Conservation (phyloP, 2,888 invertebrate genomes). For the Ochlodes sylvanus region DNA sequence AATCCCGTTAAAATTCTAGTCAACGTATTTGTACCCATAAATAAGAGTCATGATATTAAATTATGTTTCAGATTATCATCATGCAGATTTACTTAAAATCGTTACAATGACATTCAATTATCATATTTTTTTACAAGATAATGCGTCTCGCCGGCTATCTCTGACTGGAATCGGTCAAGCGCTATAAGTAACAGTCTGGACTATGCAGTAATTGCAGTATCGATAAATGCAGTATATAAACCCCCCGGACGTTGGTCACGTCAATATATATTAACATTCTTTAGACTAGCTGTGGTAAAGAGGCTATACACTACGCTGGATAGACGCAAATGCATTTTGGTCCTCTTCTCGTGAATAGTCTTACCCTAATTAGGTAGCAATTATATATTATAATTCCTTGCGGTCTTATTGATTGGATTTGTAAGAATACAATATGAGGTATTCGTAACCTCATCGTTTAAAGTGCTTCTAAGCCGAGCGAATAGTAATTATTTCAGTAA, state of each 20-base stretch:
- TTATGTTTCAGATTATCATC: not conserved
- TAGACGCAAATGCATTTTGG: not conserved
- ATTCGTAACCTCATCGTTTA: not conserved
- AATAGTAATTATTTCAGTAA: too few relatives aligned
- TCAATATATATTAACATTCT: slow-evolving; percentile 30
- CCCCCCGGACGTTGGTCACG: slow-evolving; percentile 10
- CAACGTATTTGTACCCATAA: not conserved
- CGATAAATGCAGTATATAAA: slow-evolving; percentile 14
- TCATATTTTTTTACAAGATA: slow-evolving; percentile 8
- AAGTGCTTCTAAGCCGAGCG: too few relatives aligned
- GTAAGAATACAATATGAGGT: not conserved
- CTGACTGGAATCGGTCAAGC: slow-evolving; percentile 15
- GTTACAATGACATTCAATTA: slow-evolving; percentile 5
- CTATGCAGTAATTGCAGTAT: slow-evolving; percentile 23
- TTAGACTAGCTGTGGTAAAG: not conserved
- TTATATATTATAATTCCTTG: too few relatives aligned
- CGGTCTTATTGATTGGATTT: not conserved
- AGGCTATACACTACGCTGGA: not conserved
- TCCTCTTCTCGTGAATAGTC: not conserved
- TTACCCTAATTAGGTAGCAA: too few relatives aligned
- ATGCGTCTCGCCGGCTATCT: slow-evolving; percentile 7
- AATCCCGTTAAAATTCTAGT: too few relatives aligned
- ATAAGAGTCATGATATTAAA: not conserved
- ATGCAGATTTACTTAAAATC: not conserved
- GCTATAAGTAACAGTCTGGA: slow-evolving; percentile 15